Conservation (phyloP, 2,888 invertebrate species). For the Drosophila neoperkinsi region DNA sequence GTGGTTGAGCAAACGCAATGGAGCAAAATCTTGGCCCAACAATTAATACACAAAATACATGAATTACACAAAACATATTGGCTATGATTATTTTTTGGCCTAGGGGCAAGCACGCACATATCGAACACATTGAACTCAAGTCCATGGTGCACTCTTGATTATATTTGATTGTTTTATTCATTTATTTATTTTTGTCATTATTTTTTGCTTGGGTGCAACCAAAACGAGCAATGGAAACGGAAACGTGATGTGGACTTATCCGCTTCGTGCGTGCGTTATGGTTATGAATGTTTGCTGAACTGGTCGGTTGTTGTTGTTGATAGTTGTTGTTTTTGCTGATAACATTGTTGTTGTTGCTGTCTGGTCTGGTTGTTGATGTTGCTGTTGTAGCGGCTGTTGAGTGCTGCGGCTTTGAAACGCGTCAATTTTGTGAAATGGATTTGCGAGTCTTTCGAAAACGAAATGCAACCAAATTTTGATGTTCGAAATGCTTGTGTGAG, state of each 20-base stretch:
- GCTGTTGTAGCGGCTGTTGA: conserved; percentile 42
- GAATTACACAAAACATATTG: conserved; percentile 66
- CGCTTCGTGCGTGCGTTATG: conserved; percentile 62
- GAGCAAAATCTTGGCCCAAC: conserved; percentile 23
- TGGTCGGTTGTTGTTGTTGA: conserved; percentile 11
- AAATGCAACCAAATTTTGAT: conserved; percentile 53
- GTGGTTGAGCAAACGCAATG: not conserved
- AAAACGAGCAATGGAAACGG: conserved; percentile 46
- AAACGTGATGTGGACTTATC: conserved; percentile 51
- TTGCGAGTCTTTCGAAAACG: conserved; percentile 35
- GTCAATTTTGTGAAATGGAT: conserved; percentile 35
- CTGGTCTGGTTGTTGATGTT: conserved; percentile 12
- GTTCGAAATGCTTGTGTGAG: conserved; percentile 12
- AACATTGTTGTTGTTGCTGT: conserved; percentile 19
- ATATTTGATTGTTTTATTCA: not conserved
- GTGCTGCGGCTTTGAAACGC: conserved; percentile 51
- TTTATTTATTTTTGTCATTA: not conserved
- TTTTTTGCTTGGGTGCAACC: conserved; percentile 34
- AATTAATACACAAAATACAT: conserved; percentile 19
- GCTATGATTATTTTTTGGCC: conserved; percentile 35
- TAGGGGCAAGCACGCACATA: conserved; percentile 46
- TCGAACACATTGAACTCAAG: conserved; percentile 39
- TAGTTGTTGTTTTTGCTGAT: conserved; percentile 19
- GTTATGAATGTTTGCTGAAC: conserved; percentile 52
- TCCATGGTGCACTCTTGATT: conserved; percentile 41